Percentiles rank a stretch among this genome's conserved stretches.
Conservation (phyloP, 1,140 invertebrate genomes). For the Manduca sexta region DNA sequence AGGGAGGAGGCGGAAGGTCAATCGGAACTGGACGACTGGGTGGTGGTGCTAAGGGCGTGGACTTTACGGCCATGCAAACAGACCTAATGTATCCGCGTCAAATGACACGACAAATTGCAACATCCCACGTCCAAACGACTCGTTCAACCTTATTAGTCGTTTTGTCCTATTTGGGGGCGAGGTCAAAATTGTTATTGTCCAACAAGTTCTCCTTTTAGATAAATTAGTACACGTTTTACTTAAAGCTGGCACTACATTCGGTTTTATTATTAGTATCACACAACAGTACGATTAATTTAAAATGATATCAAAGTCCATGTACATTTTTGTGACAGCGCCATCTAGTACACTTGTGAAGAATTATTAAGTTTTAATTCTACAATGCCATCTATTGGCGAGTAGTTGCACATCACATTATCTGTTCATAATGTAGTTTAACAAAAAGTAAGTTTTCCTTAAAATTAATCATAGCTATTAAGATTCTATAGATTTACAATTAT, state of each 20-base stretch:
- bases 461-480: too few relatives aligned
- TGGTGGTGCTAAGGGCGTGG: slow-evolving; percentile 46
- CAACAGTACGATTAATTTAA: not conserved
- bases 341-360: not conserved
- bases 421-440: too few relatives aligned
- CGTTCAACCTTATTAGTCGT: slow-evolving; percentile 42
- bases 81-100: slow-evolving; percentile 47
- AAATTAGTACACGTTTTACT: not conserved
- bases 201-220: not conserved
- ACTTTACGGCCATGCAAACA: slow-evolving; percentile 61
- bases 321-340: slow-evolving; percentile 1
- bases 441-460: too few relatives aligned
- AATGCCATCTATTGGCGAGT: slow-evolving; percentile 8
- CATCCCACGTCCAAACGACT: slow-evolving; percentile 41
- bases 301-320: not conserved
- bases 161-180: slow-evolving; percentile 11
- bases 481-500: too few relatives aligned
- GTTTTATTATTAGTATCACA: not conserved
- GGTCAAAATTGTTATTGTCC: slow-evolving; percentile 2
- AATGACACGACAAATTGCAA: slow-evolving; percentile 58
- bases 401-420: not conserved
- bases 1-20: slow-evolving; percentile 23
- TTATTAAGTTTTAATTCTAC: not conserved
- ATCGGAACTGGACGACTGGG: slow-evolving; percentile 31
- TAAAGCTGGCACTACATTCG: not conserved